A percentile compares a stretch with the other conserved stretches of the same genome.
phyloP scores from a whole-genome alignment of 2,113 vertebrate species.

The Erinaceus europaeus region DNA sequence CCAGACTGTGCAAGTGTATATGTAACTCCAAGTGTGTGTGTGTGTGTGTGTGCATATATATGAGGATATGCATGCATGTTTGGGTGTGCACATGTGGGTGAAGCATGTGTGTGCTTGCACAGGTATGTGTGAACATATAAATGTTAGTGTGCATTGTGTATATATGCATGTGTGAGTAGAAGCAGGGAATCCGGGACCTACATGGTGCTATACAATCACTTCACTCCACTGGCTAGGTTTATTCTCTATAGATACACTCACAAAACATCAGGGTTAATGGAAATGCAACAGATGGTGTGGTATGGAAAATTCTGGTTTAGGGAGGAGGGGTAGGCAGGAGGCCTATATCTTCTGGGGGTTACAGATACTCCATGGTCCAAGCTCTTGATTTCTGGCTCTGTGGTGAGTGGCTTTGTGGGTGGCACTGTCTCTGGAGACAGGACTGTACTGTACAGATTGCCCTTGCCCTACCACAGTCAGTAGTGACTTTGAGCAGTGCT shows the following conservation, averaged over 20 bases:
- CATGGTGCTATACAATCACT: accelerated
- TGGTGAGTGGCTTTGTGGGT: not conserved
- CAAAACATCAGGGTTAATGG: not conserved
- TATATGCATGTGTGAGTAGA: not conserved
- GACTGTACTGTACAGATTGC: no score
- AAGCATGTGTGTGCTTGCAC: not conserved
- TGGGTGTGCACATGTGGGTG: not conserved
- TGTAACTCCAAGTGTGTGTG: not conserved
- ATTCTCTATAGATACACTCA: not conserved
- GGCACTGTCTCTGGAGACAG: not conserved
- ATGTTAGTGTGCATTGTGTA: not conserved
- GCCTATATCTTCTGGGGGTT: not conserved
- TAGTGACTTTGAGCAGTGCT: not conserved
- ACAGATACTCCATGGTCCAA: not conserved
- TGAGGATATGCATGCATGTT: not conserved
- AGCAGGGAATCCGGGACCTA: not conserved
- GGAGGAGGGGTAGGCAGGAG: not conserved
- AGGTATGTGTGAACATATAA: not conserved
- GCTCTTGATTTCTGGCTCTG: not conserved
- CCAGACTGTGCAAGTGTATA: not conserved
- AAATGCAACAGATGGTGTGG: not conserved
- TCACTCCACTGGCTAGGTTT: not conserved
- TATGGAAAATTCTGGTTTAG: not conserved
- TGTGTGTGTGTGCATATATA: not conserved
- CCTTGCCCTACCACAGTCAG: no score